Conservation (phyloP, 1,140 invertebrate genomes). For the Hirudo medicinalis region DNA sequence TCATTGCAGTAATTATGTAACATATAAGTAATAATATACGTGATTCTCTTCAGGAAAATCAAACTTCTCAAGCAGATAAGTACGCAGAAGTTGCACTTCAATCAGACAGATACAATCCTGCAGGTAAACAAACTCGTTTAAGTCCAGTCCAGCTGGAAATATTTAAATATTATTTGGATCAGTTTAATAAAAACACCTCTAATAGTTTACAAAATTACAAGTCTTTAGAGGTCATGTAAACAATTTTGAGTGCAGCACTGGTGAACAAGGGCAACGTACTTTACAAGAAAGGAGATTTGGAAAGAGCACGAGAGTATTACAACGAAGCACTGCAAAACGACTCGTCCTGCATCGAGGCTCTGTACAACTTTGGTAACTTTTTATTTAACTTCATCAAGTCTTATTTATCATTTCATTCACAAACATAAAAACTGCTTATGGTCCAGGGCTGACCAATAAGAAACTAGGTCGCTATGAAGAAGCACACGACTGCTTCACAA, state of each 20-base stretch:
- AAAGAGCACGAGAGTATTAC: slow-evolving; percentile 62
- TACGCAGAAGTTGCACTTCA: slow-evolving; percentile 58
- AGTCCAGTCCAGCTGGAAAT: background rate
- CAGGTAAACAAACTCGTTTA: slow-evolving; percentile 31
- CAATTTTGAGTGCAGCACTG: slow-evolving; percentile 47
- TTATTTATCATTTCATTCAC: slow-evolving; percentile 8
- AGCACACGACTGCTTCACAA: slow-evolving; percentile 65
- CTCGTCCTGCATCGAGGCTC: slow-evolving; percentile 68
- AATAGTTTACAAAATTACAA: too few species aligned
- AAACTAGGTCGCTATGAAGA: slow-evolving; percentile 57
- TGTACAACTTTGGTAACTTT: slow-evolving; percentile 68
- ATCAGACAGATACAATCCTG: slow-evolving; percentile 64
- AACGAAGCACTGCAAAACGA: slow-evolving; percentile 66
- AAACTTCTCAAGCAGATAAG: slow-evolving; percentile 66
- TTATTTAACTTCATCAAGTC: background rate
- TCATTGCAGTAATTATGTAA: too few species aligned
- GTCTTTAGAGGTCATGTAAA: background rate
- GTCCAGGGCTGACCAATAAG: slow-evolving; percentile 57
- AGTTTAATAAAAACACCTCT: too few species aligned
- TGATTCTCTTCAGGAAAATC: slow-evolving; percentile 53
- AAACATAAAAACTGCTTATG: background rate
- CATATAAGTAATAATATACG: background rate
- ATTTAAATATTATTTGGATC: too few species aligned
- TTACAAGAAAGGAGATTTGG: slow-evolving; percentile 56
- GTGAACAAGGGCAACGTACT: slow-evolving; percentile 79